Evolutionary conservation across 2,888 invertebrate genomes (phyloP), one percentile per base, ranked within the genome.

Genomic region (Tillus elongatus): DNA sequence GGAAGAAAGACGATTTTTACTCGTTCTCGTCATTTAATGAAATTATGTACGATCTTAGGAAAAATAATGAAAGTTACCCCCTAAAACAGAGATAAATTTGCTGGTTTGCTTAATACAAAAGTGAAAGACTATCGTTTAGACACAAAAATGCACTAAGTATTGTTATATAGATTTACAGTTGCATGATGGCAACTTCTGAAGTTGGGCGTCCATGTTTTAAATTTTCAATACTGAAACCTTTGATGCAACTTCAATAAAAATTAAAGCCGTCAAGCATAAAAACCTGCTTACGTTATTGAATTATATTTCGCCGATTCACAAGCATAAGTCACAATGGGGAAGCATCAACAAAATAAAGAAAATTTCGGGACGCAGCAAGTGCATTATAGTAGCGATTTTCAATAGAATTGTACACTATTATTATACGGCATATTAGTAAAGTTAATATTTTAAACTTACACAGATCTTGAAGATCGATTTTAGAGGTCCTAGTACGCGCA

Each of bases 1-100:
- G 31, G 35, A 30, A 9, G n/a, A 30, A 10, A 30, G 29, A 35
- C 31, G 10, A 35, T 30, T 35, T 35, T 14, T 35, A 32, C 28
- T 35, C 28, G 9, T 35, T 35, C 12, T 11, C 28, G 11, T 12
- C 12, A 11, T 14, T 35, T 13, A 11, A 35, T 30, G 9, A 4
- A 10, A 12, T 29, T n/a, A 35, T 35, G 13, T 12, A 29, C 9
- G 35, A 35, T 14, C 28, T 29, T 13, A 35, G n/a, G 30, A 35
- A 30, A 35, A 14, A 35, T 15, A 30, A 10, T 13, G 29, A 35
- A n/a, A 30, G 14, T 15, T 10, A 33, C 9, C 10, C 11, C 13
- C 14, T 35, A 28, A 35, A 35, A 9, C 27, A 13, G 9, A 31
- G 35, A 24, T 8, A 35, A 15, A 35, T 35, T 27, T 27, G 26